Percentiles rank a stretch among this genome's conserved stretches.
These are phyloP conservation scores for Isurus oxyrinchus DNA, from an alignment of 2,113 vertebrate species.

Conservation along the genomic window DNA sequence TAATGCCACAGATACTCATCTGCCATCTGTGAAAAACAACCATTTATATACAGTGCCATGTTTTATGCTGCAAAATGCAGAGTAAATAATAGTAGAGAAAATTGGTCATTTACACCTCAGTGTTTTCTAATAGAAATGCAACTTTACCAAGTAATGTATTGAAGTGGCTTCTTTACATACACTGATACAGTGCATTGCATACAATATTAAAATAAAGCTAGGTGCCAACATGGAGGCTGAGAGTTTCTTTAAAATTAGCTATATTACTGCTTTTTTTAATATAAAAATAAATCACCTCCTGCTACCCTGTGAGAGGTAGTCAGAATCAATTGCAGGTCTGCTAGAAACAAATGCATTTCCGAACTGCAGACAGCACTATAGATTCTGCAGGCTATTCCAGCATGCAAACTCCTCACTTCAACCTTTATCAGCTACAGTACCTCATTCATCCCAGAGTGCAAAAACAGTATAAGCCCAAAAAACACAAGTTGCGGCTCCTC, in stretches of 20 bases:
- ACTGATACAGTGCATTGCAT: neutral
- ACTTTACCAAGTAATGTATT: neutral
- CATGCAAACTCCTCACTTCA: neutral
- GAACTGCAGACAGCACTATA: neutral
- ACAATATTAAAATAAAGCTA: neutral
- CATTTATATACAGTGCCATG: neutral
- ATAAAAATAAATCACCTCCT: neutral
- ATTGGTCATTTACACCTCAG: neutral
- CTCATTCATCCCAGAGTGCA: neutral
- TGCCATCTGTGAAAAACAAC: neutral
- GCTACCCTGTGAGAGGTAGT: neutral
- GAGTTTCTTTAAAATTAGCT: neutral
- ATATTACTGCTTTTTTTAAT: neutral
- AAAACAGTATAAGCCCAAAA: neutral
- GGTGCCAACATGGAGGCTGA: neutral
- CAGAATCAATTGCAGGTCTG: neutral
- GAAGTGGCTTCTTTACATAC: slow-evolving; percentile 12
- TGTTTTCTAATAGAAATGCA: slow-evolving; percentile 16
- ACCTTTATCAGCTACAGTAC: neutral
- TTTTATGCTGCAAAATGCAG: neutral
- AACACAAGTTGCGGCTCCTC: neutral
- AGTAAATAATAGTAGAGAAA: neutral
- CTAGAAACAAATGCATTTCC: neutral
- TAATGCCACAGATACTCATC: neutral
- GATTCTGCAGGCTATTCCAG: neutral